Base-by-base conservation (phyloP, 2,888 invertebrate genomes). In the Tachina fera region DNA sequence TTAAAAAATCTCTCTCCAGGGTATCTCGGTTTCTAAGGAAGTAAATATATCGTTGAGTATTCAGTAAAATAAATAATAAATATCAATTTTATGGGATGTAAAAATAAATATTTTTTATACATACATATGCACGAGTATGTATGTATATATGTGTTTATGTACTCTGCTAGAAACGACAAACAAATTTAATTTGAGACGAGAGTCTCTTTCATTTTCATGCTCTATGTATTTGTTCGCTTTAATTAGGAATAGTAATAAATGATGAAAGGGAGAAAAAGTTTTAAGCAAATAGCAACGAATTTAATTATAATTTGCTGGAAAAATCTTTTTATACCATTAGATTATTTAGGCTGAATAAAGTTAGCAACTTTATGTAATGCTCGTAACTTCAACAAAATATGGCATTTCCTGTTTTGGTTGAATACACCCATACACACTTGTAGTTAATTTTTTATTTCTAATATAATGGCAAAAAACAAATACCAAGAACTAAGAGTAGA, bases 261-360 rank as follows among this genome's bases (percentile, higher is more conserved):
- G 16, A 22, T 9, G n/a, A 56, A 53, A 11, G 5, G 11, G 14
- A 51, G 19, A 6, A 51, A 60, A 61, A 60, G n/a, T 53, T 43
- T n/a, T n/a, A 39, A 60, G 19, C 60, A 60, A 70, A 63, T 60
- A 47, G 16, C 31, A 31, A 9, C 22, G 53, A 71, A 77, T 83
- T 83, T 77, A 77, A 83, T 83, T 67, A 72, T 65, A 51, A 77
- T 72, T 83, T 77, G 45, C 19, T 56, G 51, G 8, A 43, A 70
- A 13, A 22, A 31, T 47, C 1, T 11, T 53, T 41, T 61, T 43
- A 45, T 47, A 56, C 16, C 49, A 58, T 22, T 0, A 13, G 43
- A n/a, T 53, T 43, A 60, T 60, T 60, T 53, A 81, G 16, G 43
- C 43, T 65, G 19, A 43, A 71, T n/a, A n/a, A 76, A n/a, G 22